Percentiles rank a stretch among this genome's conserved stretches.
Evolutionary conservation across 1,140 invertebrate species (phyloP).

Genomic region (Latrodectus geometricus): DNA sequence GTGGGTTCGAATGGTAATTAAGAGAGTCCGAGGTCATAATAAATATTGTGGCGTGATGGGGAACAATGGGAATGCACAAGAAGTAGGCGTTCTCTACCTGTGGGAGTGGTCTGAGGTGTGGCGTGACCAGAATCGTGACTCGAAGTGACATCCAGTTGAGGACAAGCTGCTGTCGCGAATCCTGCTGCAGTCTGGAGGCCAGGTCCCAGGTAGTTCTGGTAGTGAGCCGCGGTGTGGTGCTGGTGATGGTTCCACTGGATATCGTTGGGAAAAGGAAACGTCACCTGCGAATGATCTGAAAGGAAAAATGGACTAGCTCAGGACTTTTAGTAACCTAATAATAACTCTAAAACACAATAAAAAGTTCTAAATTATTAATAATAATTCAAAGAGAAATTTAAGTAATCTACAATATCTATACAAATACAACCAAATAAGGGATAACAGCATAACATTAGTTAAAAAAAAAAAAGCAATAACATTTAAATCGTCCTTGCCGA

Average conservation of each 20-base stretch:
- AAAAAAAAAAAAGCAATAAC: too few species aligned
- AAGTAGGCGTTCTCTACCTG: conserved; percentile 47
- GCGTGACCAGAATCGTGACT: conserved; percentile 48
- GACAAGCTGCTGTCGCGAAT: conserved; percentile 17
- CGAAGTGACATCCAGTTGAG: conserved; percentile 39
- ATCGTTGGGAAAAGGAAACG: conserved; percentile 19
- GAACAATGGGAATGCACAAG: conserved; percentile 16
- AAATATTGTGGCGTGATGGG: conserved; percentile 40
- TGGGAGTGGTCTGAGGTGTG: conserved; percentile 53
- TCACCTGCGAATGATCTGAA: conserved; percentile 28
- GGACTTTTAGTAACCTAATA: not conserved
- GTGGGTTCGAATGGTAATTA: conserved; percentile 11
- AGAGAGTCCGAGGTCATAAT: not conserved
- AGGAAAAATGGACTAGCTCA: not conserved
- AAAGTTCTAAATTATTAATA: too few species aligned
- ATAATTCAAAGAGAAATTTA: too few species aligned
- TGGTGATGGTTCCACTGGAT: conserved; percentile 25
- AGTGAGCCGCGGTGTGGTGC: conserved; percentile 6
- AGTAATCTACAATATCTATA: too few species aligned
- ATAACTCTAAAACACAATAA: too few species aligned
- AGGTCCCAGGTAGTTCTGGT: conserved; percentile 42
- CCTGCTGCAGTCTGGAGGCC: conserved; percentile 26
- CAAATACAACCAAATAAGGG: too few species aligned
- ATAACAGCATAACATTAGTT: too few species aligned
- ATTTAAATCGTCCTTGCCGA: too few species aligned